A percentile compares a stretch with the other conserved stretches of the same genome.
phyloP scores from a whole-genome alignment of 2,888 invertebrate species.

The Ceriagrion tenellum region DNA sequence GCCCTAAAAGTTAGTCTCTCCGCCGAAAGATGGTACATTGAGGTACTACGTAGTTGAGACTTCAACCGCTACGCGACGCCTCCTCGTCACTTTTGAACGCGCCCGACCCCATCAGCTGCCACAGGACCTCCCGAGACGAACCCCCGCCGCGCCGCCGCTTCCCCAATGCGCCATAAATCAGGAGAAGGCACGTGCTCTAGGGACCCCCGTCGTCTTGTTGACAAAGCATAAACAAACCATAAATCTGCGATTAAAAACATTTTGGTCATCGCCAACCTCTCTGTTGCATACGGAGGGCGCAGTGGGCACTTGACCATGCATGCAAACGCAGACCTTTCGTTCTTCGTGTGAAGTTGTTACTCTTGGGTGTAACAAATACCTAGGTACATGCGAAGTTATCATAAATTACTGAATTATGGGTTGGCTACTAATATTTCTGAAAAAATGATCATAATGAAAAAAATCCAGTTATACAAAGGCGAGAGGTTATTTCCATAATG shows the following conservation, averaged over 20 bases:
- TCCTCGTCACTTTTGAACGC: neutral
- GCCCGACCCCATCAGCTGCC: neutral
- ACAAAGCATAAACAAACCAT: slow-evolving; percentile 75
- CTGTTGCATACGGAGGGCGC: neutral
- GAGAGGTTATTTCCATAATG: too few relatives aligned
- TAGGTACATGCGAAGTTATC: too few relatives aligned
- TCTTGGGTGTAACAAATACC: too few relatives aligned
- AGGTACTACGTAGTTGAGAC: neutral
- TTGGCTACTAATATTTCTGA: too few relatives aligned
- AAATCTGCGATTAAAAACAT: slow-evolving; percentile 73
- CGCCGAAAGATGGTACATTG: slow-evolving; percentile 28
- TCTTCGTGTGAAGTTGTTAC: too few relatives aligned
- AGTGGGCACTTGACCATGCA: neutral
- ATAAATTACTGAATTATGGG: too few relatives aligned
- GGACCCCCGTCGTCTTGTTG: slow-evolving; percentile 72
- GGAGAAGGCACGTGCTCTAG: slow-evolving; percentile 68
- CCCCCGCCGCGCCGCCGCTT: slow-evolving; percentile 3
- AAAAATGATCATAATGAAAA: too few relatives aligned
- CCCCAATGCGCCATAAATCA: slow-evolving; percentile 51
- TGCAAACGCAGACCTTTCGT: neutral
- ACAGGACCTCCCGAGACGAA: neutral
- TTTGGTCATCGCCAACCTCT: slow-evolving; percentile 8
- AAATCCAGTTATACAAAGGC: too few relatives aligned
- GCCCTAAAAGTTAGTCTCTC: neutral
- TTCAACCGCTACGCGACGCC: slow-evolving; percentile 49